Percentiles rank a stretch among this genome's conserved stretches.
These are phyloP conservation scores for Eupelmus urozonus DNA, from an alignment of 2,888 invertebrate species.

Conservation along the genomic window DNA sequence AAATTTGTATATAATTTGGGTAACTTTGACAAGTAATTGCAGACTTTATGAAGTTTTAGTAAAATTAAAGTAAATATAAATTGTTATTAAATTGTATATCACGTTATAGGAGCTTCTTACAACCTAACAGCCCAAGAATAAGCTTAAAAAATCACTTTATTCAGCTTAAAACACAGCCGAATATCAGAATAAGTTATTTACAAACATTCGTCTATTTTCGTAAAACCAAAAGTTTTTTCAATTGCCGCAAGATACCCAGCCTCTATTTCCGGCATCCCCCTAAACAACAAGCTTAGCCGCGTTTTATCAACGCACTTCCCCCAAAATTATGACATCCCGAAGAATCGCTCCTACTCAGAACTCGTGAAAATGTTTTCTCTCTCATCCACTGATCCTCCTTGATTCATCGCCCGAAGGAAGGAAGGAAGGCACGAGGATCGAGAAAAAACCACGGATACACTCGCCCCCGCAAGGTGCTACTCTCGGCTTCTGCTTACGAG, in stretches of 20 bases:
- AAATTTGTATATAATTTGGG: too few species aligned
- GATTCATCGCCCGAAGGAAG: constrained; percentile 4
- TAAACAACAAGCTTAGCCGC: background rate
- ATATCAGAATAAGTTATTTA: too few species aligned
- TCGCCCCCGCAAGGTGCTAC: background rate
- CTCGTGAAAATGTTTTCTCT: background rate
- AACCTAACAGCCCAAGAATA: too few species aligned
- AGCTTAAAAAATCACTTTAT: too few species aligned
- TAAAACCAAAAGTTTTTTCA: too few species aligned
- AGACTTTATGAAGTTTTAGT: too few species aligned
- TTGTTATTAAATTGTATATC: too few species aligned
- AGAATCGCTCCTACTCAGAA: background rate
- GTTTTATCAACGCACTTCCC: background rate
- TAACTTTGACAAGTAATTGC: too few species aligned
- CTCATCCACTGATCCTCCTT: constrained; percentile 32
- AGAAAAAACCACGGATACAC: background rate
- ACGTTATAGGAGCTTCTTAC: too few species aligned
- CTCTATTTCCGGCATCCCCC: constrained; percentile 2
- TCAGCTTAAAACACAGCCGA: too few species aligned
- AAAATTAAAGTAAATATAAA: too few species aligned
- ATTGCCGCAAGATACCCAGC: background rate
- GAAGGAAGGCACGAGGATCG: background rate
- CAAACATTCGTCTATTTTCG: too few species aligned
- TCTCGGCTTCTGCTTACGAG: background rate
- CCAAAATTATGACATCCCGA: constrained; percentile 14